Evolutionary conservation across 2,113 vertebrate species (phyloP), one percentile per base, ranked within the genome.

Genomic region (Pyxicephalus adspersus): DNA sequence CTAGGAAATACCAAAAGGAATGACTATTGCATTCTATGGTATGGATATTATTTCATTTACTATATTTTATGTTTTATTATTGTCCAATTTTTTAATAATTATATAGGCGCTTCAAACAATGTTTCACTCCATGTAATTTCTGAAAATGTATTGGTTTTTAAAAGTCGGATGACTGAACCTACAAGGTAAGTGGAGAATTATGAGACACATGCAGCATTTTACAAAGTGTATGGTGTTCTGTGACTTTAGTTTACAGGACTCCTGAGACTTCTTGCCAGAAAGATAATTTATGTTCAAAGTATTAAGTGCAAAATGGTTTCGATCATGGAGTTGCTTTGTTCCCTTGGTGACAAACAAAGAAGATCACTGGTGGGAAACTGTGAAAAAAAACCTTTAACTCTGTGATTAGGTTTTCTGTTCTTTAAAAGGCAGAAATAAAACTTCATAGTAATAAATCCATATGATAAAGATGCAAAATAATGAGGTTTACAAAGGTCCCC

Each of bases 291-390:
- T 64, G 28, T 67, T 76, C 54, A 45, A 76, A 64, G 31, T 76
- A 76, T 76, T 76, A 58, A 76, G 73, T 76, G 73, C 58, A 63
- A 76, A 76, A 76, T 31, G 76, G 28, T 65, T 77, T 77, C 20
- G 63, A 77, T 65, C 17, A 66, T 13, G 31, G 63, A 54, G 20
- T 50, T 50, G 17, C 25, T 22, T 22, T 77, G 76, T 77, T 77
- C 76, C 76, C 76, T 77, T 77, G 50, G 76, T 77, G 76, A 77
- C 51, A 77, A 77, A 67, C 26, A 66, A 67, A 77, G 51, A 50
- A 66, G 28, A 64, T 66, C 54, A 51, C 38, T 65, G 11, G 28
- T 54, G 25, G 4, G 23, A 74, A 38, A 22, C 57, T 60, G n/a
- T n/a, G n/a, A 2, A 15, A 38, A 5, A 60, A 28, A 19, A 9